Evolutionary conservation across 1,140 invertebrate genomes (phyloP).

Genomic region (Antheraea pernyi): DNA sequence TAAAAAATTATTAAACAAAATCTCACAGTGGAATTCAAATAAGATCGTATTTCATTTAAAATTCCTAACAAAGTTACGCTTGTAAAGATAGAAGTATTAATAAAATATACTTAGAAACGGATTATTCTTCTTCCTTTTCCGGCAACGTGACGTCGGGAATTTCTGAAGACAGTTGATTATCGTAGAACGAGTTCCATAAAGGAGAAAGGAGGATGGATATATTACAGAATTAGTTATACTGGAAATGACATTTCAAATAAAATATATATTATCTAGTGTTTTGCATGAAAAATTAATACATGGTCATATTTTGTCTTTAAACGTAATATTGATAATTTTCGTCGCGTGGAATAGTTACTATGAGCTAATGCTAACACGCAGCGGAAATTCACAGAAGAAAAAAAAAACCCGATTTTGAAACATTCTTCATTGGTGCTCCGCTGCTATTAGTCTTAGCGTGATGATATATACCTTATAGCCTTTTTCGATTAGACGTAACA

Average conservation of each 20-base stretch:
- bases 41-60: slow-evolving; percentile 3
- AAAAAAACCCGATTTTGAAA: too few species aligned
- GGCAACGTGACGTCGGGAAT: slow-evolving; percentile 40
- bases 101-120: slow-evolving; percentile 40
- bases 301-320: too few species aligned
- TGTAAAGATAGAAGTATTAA: slow-evolving; percentile 31
- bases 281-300: too few species aligned
- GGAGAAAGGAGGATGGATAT: slow-evolving; percentile 27
- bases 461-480: too few species aligned
- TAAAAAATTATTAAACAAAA: neutral
- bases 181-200: slow-evolving; percentile 52
- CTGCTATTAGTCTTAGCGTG: too few species aligned
- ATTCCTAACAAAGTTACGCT: slow-evolving; percentile 6
- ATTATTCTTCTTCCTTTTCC: slow-evolving; percentile 32
- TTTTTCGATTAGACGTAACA: too few species aligned
- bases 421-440: too few species aligned
- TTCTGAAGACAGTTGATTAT: slow-evolving; percentile 59
- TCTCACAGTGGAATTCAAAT: neutral
- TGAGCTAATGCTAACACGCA: too few species aligned
- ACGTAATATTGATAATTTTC: too few species aligned
- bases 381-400: too few species aligned
- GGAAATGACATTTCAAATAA: slow-evolving; percentile 10
- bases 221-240: slow-evolving; percentile 17
- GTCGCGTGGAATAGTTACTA: too few species aligned
- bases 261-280: too few species aligned